Conservation (phyloP, 2,113 vertebrate species). For the Cynoglossus semilaevis region DNA sequence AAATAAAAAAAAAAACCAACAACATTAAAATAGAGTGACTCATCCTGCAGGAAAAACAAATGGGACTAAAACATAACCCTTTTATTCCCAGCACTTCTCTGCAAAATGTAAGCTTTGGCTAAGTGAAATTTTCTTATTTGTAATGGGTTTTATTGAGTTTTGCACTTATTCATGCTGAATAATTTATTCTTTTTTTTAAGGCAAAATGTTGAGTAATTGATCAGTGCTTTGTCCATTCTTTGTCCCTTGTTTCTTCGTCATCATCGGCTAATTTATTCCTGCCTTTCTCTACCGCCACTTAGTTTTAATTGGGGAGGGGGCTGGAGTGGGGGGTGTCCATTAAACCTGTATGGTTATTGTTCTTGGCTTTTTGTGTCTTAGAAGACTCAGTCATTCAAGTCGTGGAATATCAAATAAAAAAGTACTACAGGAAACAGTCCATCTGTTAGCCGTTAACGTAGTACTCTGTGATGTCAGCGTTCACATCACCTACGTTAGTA, state of each 20-base stretch:
- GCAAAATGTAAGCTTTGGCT: slow-evolving; percentile 31
- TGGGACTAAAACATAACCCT: slow-evolving; percentile 6
- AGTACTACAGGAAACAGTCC: slow-evolving; percentile 28
- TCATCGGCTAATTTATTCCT: slow-evolving; percentile 39
- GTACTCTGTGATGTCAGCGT: slow-evolving; percentile 34
- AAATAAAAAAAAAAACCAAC: slow-evolving; percentile 3
- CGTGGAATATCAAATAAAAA: slow-evolving; percentile 23
- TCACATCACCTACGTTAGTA: slow-evolving; percentile 58
- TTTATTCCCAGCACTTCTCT: slow-evolving; percentile 14
- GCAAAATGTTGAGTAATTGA: slow-evolving; percentile 38
- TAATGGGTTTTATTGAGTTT: slow-evolving; percentile 23
- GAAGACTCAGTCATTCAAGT: slow-evolving; percentile 35
- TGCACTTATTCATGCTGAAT: slow-evolving; percentile 33
- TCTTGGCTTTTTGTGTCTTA: slow-evolving; percentile 41
- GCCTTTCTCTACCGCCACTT: slow-evolving; percentile 38
- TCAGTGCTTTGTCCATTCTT: slow-evolving; percentile 42
- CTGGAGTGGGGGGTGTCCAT: too few species aligned
- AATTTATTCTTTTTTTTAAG: slow-evolving; percentile 48
- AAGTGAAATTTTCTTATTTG: slow-evolving; percentile 18
- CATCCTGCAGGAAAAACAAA: slow-evolving; percentile 6
- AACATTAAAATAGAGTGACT: slow-evolving; percentile 6
- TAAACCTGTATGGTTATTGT: slow-evolving; percentile 51
- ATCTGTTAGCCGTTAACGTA: slow-evolving; percentile 37
- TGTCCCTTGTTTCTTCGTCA: slow-evolving; percentile 46
- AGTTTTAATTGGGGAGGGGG: slow-evolving; percentile 14